phyloP scores from a whole-genome alignment of 2,797 vertebrate genomes.

The Amblyopsis hoosieri region DNA sequence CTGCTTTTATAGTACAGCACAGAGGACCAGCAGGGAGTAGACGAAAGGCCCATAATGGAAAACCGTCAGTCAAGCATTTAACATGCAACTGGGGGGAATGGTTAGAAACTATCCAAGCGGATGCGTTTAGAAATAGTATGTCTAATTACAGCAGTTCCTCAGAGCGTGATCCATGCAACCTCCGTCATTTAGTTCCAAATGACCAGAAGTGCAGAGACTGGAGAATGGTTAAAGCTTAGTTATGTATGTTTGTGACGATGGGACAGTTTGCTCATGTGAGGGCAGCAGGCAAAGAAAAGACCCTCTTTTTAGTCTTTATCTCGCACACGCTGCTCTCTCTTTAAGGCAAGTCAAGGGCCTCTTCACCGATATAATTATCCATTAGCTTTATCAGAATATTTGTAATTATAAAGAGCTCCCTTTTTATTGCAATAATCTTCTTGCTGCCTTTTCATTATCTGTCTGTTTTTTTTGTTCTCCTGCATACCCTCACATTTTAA shows the following conservation, averaged over 20 bases:
- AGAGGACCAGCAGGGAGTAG: slow-evolving; percentile 32
- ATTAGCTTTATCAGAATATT: slow-evolving; percentile 50
- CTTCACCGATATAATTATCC: slow-evolving; percentile 48
- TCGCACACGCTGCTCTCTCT: slow-evolving; percentile 4
- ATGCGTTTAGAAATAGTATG: neutral
- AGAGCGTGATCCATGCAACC: slow-evolving; percentile 3
- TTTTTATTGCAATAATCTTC: neutral
- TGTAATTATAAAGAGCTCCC: slow-evolving; percentile 57
- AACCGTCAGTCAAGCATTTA: neutral
- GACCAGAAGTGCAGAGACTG: neutral
- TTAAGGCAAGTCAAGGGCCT: slow-evolving; percentile 36
- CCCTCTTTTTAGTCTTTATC: neutral
- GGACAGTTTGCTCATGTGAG: neutral
- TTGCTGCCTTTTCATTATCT: neutral
- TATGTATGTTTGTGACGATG: slow-evolving; percentile 25
- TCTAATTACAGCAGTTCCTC: neutral
- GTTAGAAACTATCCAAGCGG: neutral
- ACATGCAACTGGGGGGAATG: slow-evolving; percentile 12
- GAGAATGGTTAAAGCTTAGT: neutral
- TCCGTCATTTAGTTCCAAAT: neutral
- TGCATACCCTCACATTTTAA: slow-evolving; percentile 66
- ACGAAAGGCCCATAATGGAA: slow-evolving; percentile 11
- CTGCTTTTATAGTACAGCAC: slow-evolving; percentile 32
- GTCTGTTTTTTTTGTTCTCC: slow-evolving; percentile 10
- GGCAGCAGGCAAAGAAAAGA: neutral